phyloP scores from a whole-genome alignment of 2,113 vertebrate genomes.

The Pygoscelis antarcticus region DNA sequence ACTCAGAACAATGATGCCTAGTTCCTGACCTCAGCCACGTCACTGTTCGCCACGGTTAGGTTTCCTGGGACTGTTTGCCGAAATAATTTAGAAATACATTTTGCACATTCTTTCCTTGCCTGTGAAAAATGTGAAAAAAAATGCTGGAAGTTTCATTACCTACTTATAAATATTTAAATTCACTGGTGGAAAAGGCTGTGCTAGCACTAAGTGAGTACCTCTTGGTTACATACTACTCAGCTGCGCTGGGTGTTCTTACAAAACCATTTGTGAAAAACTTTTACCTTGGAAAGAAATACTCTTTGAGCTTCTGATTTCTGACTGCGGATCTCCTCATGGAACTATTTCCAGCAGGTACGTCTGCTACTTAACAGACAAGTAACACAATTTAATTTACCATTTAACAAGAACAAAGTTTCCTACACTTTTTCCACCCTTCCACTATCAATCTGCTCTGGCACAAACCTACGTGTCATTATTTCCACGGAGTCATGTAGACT shows the following conservation, averaged over 20 bases:
- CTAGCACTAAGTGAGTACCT: background rate
- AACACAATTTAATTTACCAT: background rate
- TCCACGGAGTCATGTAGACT: background rate
- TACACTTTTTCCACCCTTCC: background rate
- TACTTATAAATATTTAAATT: background rate
- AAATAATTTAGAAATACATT: background rate
- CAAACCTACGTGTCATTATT: background rate
- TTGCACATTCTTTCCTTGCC: background rate
- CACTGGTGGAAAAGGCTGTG: background rate
- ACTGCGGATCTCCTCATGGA: background rate
- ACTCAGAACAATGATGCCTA: background rate
- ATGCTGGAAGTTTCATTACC: background rate
- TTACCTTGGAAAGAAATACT: background rate
- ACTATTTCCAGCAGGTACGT: background rate
- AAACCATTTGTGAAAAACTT: background rate
- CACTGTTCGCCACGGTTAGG: background rate
- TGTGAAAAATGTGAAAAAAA: background rate
- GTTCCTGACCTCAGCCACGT: background rate
- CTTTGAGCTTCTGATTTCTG: background rate
- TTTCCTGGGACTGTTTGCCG: background rate
- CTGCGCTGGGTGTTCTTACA: background rate
- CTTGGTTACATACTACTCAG: background rate
- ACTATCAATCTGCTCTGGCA: background rate
- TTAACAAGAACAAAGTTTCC: conserved; percentile 21
- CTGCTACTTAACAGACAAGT: background rate